Percentiles rank a stretch among this genome's conserved stretches.
These are phyloP conservation scores for Orthonevra nobilis DNA, from an alignment of 2,888 invertebrate genomes.

Conservation along the genomic window DNA sequence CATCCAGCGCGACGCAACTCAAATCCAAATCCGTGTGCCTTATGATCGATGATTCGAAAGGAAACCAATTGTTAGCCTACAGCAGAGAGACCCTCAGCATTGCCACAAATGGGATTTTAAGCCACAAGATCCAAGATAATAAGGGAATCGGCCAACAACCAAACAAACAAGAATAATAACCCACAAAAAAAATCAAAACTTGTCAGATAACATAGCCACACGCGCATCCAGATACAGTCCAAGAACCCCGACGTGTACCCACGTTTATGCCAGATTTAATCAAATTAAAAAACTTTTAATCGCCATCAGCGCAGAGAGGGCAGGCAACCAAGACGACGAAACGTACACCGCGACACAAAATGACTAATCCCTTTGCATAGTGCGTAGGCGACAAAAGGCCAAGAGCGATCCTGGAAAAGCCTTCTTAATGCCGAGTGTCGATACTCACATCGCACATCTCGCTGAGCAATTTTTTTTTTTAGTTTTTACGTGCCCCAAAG, in stretches of 20 bases:
- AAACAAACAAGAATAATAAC: too few species aligned
- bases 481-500: not conserved
- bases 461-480: conserved; percentile 7
- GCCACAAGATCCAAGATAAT: not conserved
- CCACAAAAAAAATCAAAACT: not conserved
- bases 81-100: not conserved
- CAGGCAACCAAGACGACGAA: conserved; percentile 11
- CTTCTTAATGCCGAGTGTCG: not conserved
- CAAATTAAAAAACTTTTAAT: conserved; percentile 61
- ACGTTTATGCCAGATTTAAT: conserved; percentile 59
- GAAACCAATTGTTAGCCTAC: not conserved
- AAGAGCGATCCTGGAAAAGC: conserved; percentile 28
- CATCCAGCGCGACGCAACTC: conserved; percentile 12
- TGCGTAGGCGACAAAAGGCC: conserved; percentile 52
- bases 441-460: not conserved
- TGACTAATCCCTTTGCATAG: conserved; percentile 49
- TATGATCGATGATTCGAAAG: conserved; percentile 32
- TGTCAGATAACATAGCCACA: conserved; percentile 32
- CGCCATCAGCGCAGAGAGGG: conserved; percentile 31
- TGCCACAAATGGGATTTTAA: conserved; percentile 8
- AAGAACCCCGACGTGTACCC: conserved; percentile 41
- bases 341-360: conserved; percentile 23
- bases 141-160: not conserved
- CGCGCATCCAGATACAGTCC: conserved; percentile 26
- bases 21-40: conserved; percentile 14